Evolutionary conservation across 2,888 invertebrate species (phyloP), one percentile per base, ranked within the genome.

Genomic region (Caenorhabditis virilis): DNA sequence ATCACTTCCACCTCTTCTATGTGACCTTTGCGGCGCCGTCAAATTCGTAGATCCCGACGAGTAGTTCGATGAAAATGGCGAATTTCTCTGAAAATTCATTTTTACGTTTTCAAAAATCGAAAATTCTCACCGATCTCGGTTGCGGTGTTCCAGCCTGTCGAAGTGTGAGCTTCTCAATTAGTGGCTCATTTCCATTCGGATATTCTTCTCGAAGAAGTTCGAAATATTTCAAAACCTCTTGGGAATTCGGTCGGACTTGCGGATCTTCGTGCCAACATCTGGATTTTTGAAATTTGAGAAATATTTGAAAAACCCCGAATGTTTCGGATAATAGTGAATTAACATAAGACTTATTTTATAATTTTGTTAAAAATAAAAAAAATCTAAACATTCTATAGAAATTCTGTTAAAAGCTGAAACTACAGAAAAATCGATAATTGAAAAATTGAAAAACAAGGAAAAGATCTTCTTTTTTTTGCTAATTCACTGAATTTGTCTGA

Each of bases 241-340:
- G 53, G 3, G 70, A 57, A 11, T 55, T 50, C 4, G 79, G 79
- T 9, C 79, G 69, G 7, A 64, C 46, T 1, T 49, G 41, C 13
- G 78, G 71, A 16, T 75, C 61, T 22, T 72, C 65, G 33, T 74
- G 57, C 79, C 79, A 79, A 49, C 77, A 77, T 30, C 72, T 71
- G 25, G 49, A 62, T 13, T 16, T 25, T 13, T 20, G n/a, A n/a
- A n/a, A n/a, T n/a, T n/a, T n/a, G n/a, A n/a, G n/a, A n/a, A n/a
- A n/a, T n/a, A n/a, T n/a, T n/a, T n/a, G n/a, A n/a, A n/a, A n/a
- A n/a, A n/a, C n/a, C n/a, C n/a, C n/a, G n/a, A n/a, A n/a, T n/a
- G n/a, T n/a, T n/a, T n/a, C n/a, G n/a, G n/a, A n/a, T n/a, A n/a
- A n/a, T n/a, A n/a, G n/a, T n/a, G n/a, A n/a, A n/a, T n/a, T n/a